Evolutionary conservation across 2,113 vertebrate genomes (phyloP).

Genomic region (Varanus komodoensis): DNA sequence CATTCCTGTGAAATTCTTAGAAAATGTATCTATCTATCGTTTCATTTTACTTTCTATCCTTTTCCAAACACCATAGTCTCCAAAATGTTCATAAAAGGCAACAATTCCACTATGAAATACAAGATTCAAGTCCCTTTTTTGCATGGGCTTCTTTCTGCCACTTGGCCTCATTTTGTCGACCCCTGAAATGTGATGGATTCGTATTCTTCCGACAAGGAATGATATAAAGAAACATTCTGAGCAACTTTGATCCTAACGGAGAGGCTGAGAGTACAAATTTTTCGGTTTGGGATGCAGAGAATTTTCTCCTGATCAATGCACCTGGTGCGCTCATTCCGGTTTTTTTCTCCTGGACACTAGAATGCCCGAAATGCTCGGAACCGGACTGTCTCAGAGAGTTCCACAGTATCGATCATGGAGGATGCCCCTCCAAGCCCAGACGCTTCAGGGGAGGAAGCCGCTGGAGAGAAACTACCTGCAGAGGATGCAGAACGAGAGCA

Average conservation of each 20-base stretch:
- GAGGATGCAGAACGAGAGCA: not conserved
- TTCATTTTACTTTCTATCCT: not conserved
- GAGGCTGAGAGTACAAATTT: not conserved
- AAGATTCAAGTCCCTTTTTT: not conserved
- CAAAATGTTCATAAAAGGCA: not conserved
- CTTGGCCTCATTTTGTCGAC: not conserved
- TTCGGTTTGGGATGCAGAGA: not conserved
- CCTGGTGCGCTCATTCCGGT: rapidly evolving
- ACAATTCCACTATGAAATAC: not conserved
- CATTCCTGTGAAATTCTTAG: not conserved
- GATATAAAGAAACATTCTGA: not conserved
- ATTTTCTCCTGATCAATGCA: not conserved
- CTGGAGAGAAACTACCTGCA: rapidly evolving
- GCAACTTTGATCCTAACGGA: not conserved
- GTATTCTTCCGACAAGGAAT: not conserved
- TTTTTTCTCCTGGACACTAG: slow-evolving; percentile 40
- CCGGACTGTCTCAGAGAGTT: slow-evolving; percentile 54
- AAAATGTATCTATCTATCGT: not conserved
- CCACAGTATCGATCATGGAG: slow-evolving; percentile 59
- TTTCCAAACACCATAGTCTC: not conserved
- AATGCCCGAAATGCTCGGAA: not conserved
- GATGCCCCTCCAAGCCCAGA: slow-evolving; percentile 22
- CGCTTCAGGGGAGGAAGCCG: not conserved
- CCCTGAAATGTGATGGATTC: not conserved
- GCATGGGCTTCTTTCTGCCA: not conserved